Evolutionary conservation across 2,113 vertebrate genomes (phyloP), one percentile per base, ranked within the genome.

Genomic region (Odocoileus virginianus): DNA sequence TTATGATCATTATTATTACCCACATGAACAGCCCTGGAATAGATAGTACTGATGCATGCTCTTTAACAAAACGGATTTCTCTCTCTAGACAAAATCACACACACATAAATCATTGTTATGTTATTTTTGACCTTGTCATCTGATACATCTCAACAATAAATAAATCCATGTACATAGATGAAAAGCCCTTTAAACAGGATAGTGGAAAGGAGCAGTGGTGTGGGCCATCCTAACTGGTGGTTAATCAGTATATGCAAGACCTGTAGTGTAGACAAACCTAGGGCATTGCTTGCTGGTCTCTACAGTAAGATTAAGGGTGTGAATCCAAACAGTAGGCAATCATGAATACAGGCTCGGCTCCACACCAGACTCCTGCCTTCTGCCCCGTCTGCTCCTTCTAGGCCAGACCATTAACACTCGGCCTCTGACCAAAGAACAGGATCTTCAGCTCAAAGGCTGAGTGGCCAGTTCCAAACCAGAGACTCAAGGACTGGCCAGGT

Each of bases 141-240:
- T 45, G 71, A 85, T n/a, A 74, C 47, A 47, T 27, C 45, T 64
- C 74, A 50, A 81, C 28, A 81, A 87, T 61, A 93, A 82, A 91
- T 43, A 79, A 71, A 33, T 40, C 61, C 40, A 67, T 3, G 11
- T 30, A 71, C 7, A 57, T 3, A 50, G 55, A 78, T 67, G n/a
- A 50, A 57, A 86, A 43, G 27, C 4, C 52, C 78, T 79, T 6
- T 10, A 40, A 74, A 36, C 4, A 21, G 19, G 54, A 50, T 11
- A 6, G 17, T 40, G 9, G 58, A 55, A 79, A 64, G 47, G n/a
- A 52, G 14, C 6, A 5, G 23, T 36, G 52, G 52, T 28, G 17
- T n/a, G 23, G 36, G 58, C 30, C 67, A 7, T 55, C 27, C 50
- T 60, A 15, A 43, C 23, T 55, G 52, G 25, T 13, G 55, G 64